Evolutionary conservation across 2,797 vertebrate genomes (phyloP).

Genomic region (Mormyrops boulengeri): DNA sequence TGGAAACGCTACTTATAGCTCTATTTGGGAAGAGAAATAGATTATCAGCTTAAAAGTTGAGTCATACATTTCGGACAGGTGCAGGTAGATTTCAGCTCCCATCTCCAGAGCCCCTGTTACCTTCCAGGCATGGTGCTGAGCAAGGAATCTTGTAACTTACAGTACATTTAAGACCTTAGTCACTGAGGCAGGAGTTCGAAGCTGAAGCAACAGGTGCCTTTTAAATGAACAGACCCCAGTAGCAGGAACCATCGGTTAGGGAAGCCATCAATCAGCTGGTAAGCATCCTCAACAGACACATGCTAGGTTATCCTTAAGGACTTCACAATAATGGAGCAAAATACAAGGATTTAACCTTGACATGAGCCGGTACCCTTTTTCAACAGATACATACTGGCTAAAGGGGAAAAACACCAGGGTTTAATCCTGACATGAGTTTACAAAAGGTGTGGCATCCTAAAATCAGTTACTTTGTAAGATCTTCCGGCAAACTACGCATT

Average conservation of each 20-base stretch:
- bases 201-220: background rate
- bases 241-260: background rate
- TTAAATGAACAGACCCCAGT: background rate
- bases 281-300: background rate
- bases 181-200: background rate
- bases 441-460: background rate
- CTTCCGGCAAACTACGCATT: background rate
- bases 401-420: too few species aligned
- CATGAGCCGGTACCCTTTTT: too few species aligned
- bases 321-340: too few species aligned
- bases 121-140: background rate
- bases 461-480: background rate
- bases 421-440: background rate
- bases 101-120: background rate
- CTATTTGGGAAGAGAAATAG: background rate
- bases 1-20: background rate
- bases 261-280: background rate
- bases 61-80: background rate
- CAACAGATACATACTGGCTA: too few species aligned
- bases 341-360: too few species aligned
- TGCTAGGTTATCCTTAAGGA: background rate
- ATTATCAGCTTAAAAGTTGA: background rate
- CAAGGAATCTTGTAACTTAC: background rate
- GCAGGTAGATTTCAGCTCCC: background rate
- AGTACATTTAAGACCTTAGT: background rate